These are phyloP conservation scores for Antheraea mylitta DNA, from an alignment of 1,140 invertebrate genomes.

Conservation along the genomic window DNA sequence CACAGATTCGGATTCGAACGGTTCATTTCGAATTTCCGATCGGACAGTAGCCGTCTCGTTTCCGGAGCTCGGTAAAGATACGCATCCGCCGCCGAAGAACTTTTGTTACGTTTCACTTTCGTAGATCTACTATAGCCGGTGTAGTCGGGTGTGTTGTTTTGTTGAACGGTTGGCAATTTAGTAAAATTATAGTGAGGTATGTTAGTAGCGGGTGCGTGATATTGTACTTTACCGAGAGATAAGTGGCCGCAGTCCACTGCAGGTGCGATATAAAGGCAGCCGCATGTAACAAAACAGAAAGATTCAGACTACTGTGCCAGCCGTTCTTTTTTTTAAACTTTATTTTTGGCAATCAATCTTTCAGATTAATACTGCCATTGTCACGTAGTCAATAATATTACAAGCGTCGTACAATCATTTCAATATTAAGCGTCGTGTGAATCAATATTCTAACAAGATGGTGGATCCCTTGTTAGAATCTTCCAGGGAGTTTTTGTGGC, in stretches of 20 bases:
- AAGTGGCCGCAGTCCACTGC: slow-evolving; percentile 81
- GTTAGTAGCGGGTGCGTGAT: slow-evolving; percentile 81
- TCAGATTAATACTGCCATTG: too few relatives aligned
- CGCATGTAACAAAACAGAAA: slow-evolving; percentile 80
- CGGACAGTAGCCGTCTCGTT: slow-evolving; percentile 55
- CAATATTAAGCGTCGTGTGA: too few relatives aligned
- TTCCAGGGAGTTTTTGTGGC: too few relatives aligned
- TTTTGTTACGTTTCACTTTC: slow-evolving; percentile 75
- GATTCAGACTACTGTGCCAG: slow-evolving; percentile 50
- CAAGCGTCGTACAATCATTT: too few relatives aligned
- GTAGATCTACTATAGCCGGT: slow-evolving; percentile 47
- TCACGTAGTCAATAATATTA: too few relatives aligned
- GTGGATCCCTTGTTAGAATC: too few relatives aligned
- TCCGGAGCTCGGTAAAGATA: slow-evolving; percentile 60
- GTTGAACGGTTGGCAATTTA: slow-evolving; percentile 47
- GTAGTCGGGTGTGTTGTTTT: slow-evolving; percentile 55
- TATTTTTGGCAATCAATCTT: too few relatives aligned
- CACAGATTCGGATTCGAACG: slow-evolving; percentile 73
- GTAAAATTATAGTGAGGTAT: slow-evolving; percentile 66
- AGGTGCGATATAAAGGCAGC: slow-evolving; percentile 78
- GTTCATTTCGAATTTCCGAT: slow-evolving; percentile 67
- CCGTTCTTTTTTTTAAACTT: too few relatives aligned
- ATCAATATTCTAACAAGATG: too few relatives aligned
- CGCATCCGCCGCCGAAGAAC: slow-evolving; percentile 69
- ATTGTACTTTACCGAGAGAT: slow-evolving; percentile 83